Conservation (phyloP, 2,113 vertebrate species). For the Menidia beryllina region DNA sequence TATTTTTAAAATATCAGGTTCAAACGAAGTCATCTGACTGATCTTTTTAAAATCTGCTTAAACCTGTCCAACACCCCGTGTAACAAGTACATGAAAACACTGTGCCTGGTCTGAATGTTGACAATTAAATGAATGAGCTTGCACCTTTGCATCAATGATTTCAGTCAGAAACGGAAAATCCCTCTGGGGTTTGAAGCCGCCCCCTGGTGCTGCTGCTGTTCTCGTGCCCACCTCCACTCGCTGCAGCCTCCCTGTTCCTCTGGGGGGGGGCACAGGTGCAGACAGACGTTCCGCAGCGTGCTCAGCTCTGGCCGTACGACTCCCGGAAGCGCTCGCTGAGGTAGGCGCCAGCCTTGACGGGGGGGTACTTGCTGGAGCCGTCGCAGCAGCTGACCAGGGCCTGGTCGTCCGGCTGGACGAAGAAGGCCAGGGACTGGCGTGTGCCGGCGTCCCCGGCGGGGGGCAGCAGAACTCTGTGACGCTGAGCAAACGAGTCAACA, state of each 20-base stretch:
- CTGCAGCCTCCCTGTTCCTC: too few species aligned
- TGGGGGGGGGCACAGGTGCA: too few species aligned
- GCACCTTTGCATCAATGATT: constrained; percentile 13
- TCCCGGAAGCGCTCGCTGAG: constrained; percentile 46
- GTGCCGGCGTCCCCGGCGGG: constrained; percentile 63
- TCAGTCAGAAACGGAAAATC: too few species aligned
- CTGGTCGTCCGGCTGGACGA: constrained; percentile 74
- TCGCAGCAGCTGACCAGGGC: constrained; percentile 74
- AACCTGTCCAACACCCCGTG: constrained; percentile 12
- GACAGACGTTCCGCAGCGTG: not conserved
- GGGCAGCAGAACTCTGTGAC: constrained; percentile 78
- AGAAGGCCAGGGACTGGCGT: constrained; percentile 81
- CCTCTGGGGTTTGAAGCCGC: too few species aligned
- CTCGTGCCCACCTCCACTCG: too few species aligned
- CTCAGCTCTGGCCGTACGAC: constrained; percentile 46
- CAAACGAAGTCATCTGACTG: too few species aligned
- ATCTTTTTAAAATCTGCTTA: not conserved
- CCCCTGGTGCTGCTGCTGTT: too few species aligned
- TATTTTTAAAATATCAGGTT: constrained; percentile 3
- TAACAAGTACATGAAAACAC: not conserved
- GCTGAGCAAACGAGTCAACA: constrained; percentile 50
- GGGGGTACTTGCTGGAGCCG: constrained; percentile 76
- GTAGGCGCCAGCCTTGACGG: constrained; percentile 61
- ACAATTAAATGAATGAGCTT: constrained; percentile 56
- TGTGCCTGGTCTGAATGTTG: constrained; percentile 48